Base-by-base conservation (phyloP, 2,797 vertebrate species). In the Capromys pilorides region DNA sequence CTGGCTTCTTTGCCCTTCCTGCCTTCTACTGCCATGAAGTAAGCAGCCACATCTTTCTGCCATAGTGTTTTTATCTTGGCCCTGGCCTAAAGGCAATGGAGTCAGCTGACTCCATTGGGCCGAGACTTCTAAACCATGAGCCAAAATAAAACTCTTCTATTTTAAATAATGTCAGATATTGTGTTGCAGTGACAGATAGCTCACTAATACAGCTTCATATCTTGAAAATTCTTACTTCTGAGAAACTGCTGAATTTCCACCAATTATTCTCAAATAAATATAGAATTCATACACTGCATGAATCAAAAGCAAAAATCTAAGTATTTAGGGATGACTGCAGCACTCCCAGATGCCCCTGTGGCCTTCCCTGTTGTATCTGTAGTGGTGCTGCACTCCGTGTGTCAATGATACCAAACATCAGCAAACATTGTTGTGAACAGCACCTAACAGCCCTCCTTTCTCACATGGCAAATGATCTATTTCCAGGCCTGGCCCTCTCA, bases 401-500 rank as follows among this genome's bases (percentile, higher is more conserved):
- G 36, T 24, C 24, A 21, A 24, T 22, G 39, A 41, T 26, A 41
- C 71, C 71, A 41, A 73, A 73, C 71, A 18, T 73, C 36, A 24
- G 6, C 71, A 73, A 73, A 73, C 71, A 41, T 6, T 6, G 22
- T 26, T 41, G 45, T 26, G 33, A 73, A 19, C 49, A 59, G 24
- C 24, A 16, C 0, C 28, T 11, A 13, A 2, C 13, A 5, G 26
- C 14, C 31, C 66, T 62, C 6, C 51, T n/a, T 49, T 7, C 21
- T 45, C 26, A 12, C 22, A 4, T 0, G 2, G 9, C 6, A 9
- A 39, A 24, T 0, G 3, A 28, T 5, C 0, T 11, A 1, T 31
- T 33, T 10, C 16, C 61, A n/a, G 57, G 22, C 5, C 0, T 7
- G 0, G 33, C 36, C 7, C 0, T 21, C 5, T 24, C 39, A 8